Conservation (phyloP, 1,140 invertebrate genomes). For the Stenopsyche tienmushanensis region DNA sequence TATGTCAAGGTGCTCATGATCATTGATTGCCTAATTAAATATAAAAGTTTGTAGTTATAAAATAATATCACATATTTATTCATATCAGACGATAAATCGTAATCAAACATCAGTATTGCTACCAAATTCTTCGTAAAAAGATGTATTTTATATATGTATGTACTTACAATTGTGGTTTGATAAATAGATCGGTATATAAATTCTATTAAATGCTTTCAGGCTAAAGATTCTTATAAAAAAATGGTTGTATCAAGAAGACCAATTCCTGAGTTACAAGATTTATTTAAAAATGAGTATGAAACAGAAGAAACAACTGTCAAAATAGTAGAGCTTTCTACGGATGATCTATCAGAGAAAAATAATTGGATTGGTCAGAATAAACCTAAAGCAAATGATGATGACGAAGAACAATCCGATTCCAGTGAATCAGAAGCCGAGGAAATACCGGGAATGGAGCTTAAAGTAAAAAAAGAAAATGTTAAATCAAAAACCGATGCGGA, state of each 20-base stretch:
- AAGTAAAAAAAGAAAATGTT: slow-evolving; percentile 43
- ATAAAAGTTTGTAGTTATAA: too few relatives aligned
- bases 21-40: too few relatives aligned
- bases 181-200: not conserved
- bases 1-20: too few relatives aligned
- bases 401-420: slow-evolving; percentile 46
- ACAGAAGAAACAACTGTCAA: slow-evolving; percentile 74
- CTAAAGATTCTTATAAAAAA: slow-evolving; percentile 66
- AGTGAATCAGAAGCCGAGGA: slow-evolving; percentile 45
- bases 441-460: slow-evolving; percentile 62
- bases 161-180: not conserved
- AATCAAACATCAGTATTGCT: too few relatives aligned
- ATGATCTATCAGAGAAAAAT: slow-evolving; percentile 63
- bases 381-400: slow-evolving; percentile 53
- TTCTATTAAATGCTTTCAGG: slow-evolving; percentile 48
- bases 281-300: slow-evolving; percentile 68
- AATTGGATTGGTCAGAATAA: slow-evolving; percentile 71
- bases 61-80: too few relatives aligned
- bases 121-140: too few relatives aligned
- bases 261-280: slow-evolving; percentile 66
- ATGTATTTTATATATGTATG: not conserved
- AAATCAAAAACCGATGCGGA: too few relatives aligned
- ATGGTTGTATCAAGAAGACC: slow-evolving; percentile 63
- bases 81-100: too few relatives aligned
- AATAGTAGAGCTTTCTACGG: slow-evolving; percentile 68